Evolutionary conservation across 1,140 invertebrate genomes (phyloP), one percentile per base, ranked within the genome.

Genomic region (Thaumatotibia leucotreta): DNA sequence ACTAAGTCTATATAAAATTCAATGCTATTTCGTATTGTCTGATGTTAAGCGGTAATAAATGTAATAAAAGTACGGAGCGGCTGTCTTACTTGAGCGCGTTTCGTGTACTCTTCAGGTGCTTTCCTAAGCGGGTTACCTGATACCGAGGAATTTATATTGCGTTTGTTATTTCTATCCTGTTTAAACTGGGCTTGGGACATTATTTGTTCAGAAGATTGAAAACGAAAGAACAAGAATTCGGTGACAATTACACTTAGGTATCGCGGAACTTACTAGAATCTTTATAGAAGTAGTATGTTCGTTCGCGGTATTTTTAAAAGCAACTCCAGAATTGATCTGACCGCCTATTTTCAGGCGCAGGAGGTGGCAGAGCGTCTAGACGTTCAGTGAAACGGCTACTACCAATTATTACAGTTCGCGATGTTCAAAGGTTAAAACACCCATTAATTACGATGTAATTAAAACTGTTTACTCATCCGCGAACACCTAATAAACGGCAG

Each of bases 381-480:
- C 39, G 39, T 8, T 45, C 39, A 45, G 39, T 9, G 39, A 45
- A 20, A 20, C 39, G 17, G 14, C 52, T 58, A 24, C 22, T 27
- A 11, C 52, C 52, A 27, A 58, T 58, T 27, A 58, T 58, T 29
- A 52, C 50, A 58, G 52, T 29, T 27, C 24, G 52, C 52, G 27
- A 58, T 27, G 24, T 27, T 58, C 52, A 58, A 58, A 58, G 52
- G 52, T 31, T 58, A 27, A 45, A 17, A 58, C 52, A 29, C n/a
- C 24, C 52, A 52, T 58, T 27, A 58, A 58, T 58, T 24, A 27
- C 11, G n/a, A 29, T 58, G 52, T 58, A 58, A 58, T 58, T 58
- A 58, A 58, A 58, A 58, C 24, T n/a, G 52, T 58, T 58, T 58
- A 29, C 24, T 29, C 52, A 58, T 58, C 52, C 52, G 52, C 14